These are phyloP conservation scores for Craseonycteris thonglongyai DNA, from an alignment of 2,113 vertebrate genomes.

Conservation along the genomic window DNA sequence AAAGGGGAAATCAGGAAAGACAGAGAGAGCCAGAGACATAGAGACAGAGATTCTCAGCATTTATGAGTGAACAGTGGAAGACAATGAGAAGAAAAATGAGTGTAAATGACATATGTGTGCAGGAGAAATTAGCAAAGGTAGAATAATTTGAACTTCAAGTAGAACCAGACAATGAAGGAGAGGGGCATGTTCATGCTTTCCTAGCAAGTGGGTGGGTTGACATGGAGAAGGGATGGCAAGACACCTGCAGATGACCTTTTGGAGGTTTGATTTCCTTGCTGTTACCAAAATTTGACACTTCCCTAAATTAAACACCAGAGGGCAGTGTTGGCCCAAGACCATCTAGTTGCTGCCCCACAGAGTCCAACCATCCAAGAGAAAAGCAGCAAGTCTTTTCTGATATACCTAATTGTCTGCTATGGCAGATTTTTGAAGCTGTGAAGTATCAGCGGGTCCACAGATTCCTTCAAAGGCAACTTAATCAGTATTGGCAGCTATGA, in stretches of 20 bases:
- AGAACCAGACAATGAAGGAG: not conserved
- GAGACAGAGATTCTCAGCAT: not conserved
- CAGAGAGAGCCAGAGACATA: not conserved
- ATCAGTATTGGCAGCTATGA: not conserved
- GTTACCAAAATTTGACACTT: not conserved
- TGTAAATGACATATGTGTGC: not conserved
- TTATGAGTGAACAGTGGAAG: not conserved
- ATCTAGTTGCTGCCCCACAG: accelerated
- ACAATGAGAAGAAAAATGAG: not conserved
- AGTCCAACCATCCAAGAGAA: not conserved
- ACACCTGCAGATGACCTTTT: not conserved
- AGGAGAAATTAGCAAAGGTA: not conserved
- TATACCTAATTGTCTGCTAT: not conserved
- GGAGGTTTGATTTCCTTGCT: not conserved
- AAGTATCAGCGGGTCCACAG: not conserved
- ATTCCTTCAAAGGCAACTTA: not conserved
- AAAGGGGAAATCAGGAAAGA: not conserved
- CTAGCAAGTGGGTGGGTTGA: not conserved
- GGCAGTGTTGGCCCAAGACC: not conserved
- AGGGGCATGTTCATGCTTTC: not conserved
- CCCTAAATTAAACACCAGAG: not conserved
- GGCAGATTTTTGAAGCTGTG: not conserved
- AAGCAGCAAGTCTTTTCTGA: not conserved
- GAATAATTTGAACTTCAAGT: not conserved
- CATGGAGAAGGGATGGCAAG: not conserved